phyloP scores from a whole-genome alignment of 2,888 invertebrate species.

The Drosophila longiperda region DNA sequence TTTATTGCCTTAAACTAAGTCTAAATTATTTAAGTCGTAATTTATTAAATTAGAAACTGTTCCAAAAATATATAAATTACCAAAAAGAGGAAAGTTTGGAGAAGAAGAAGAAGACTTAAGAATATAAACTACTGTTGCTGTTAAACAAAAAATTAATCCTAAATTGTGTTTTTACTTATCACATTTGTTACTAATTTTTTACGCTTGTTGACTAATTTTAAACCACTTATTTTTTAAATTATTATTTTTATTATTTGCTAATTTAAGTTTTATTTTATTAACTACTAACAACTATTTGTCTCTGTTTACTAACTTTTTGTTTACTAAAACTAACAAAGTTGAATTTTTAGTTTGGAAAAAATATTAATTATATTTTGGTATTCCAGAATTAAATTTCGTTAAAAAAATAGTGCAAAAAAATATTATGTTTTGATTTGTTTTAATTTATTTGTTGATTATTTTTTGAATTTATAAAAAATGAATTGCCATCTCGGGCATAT shows the following conservation, averaged over 20 bases:
- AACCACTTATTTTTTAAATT: background rate
- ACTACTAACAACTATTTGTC: constrained; percentile 6
- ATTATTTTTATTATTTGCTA: background rate
- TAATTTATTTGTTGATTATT: background rate
- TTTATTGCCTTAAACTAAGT: constrained; percentile 74
- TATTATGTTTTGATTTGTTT: background rate
- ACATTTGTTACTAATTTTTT: constrained; percentile 37
- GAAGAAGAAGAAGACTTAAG: constrained; percentile 41
- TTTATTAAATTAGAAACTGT: constrained; percentile 52
- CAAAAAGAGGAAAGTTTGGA: constrained; percentile 48
- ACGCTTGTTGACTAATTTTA: constrained; percentile 57
- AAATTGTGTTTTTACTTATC: constrained; percentile 70
- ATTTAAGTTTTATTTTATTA: background rate
- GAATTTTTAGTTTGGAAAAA: background rate
- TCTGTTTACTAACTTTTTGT: background rate
- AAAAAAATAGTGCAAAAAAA: background rate
- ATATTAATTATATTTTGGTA: background rate
- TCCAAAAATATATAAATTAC: constrained; percentile 46
- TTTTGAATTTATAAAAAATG: background rate
- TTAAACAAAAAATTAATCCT: constrained; percentile 70
- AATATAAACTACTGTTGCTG: constrained; percentile 77
- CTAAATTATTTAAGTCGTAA: constrained; percentile 62
- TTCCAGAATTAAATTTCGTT: background rate
- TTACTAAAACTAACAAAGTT: background rate
- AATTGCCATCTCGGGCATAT: accelerated